Conservation (phyloP, 2,888 invertebrate genomes). For the Drosophila macrospina region DNA sequence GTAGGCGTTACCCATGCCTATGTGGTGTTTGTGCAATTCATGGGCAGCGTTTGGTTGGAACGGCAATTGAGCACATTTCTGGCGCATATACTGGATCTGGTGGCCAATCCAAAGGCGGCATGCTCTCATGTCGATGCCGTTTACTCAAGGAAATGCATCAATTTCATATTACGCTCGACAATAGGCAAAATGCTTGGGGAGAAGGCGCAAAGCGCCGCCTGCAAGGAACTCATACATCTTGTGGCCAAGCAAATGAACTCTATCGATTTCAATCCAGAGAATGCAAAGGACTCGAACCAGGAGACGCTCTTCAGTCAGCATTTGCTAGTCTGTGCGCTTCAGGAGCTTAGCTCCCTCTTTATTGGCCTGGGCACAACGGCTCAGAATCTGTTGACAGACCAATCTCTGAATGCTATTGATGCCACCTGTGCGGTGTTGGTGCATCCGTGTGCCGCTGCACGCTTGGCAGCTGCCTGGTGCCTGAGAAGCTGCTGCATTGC, state of each 20-base stretch:
- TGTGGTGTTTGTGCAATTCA: constrained; percentile 96
- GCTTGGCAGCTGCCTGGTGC: constrained; percentile 98
- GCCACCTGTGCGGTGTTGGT: constrained; percentile 90
- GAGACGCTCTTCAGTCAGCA: constrained; percentile 96
- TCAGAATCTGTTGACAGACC: constrained; percentile 94
- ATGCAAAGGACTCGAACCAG: constrained; percentile 95
- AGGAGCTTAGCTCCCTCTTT: constrained; percentile 95
- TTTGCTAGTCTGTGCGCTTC: constrained; percentile 95
- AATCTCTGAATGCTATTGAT: constrained; percentile 90
- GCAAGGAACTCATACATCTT: constrained; percentile 96
- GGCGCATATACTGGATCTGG: constrained; percentile 95
- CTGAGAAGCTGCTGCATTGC: constrained; percentile 95
- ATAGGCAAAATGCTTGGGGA: constrained; percentile 98
- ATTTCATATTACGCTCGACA: constrained; percentile 96
- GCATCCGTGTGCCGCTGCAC: constrained; percentile 97
- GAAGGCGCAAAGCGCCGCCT: constrained; percentile 97
- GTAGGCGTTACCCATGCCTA: constrained; percentile 99
- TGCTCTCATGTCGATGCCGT: constrained; percentile 99
- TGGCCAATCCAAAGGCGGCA: constrained; percentile 97
- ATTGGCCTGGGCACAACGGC: constrained; percentile 97
- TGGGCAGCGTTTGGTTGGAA: constrained; percentile 98
- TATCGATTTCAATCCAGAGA: constrained; percentile 96
- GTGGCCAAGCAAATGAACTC: constrained; percentile 98
- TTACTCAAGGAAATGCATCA: constrained; percentile 98
- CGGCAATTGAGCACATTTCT: constrained; percentile 94